These are phyloP conservation scores for Automeris io DNA, from an alignment of 2,888 invertebrate genomes.

Conservation along the genomic window DNA sequence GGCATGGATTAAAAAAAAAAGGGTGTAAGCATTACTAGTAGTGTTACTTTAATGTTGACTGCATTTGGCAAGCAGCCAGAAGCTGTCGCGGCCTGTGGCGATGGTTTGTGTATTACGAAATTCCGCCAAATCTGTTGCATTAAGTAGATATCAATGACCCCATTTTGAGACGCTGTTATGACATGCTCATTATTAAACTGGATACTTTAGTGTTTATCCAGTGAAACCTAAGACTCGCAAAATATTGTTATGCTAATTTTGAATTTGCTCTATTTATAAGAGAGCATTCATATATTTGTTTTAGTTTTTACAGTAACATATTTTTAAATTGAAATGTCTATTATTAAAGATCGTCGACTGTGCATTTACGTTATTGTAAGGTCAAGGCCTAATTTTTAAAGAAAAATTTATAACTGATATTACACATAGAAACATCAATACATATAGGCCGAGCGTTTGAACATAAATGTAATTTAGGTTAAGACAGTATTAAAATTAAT, in stretches of 20 bases:
- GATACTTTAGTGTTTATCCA: background rate
- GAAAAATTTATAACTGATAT: no score
- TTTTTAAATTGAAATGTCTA: no score
- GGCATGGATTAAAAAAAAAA: conserved; percentile 19
- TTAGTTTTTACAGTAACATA: no score
- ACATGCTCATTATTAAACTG: conserved; percentile 4
- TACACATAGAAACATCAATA: no score
- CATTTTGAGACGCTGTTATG: conserved; percentile 29
- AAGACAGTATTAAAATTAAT: no score
- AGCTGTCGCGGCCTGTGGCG: conserved; percentile 32
- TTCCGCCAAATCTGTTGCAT: conserved; percentile 69
- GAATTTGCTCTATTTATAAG: no score
- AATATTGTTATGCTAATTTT: no score
- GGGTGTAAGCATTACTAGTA: conserved; percentile 26
- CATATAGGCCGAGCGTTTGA: no score
- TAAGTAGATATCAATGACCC: conserved; percentile 49
- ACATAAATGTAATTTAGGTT: no score
- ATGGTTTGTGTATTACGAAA: conserved; percentile 71
- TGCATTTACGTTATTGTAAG: background rate
- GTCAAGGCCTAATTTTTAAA: background rate
- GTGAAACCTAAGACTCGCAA: no score
- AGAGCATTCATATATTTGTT: no score
- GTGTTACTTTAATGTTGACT: conserved; percentile 27
- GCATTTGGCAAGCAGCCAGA: conserved; percentile 56
- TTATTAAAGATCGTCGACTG: background rate